Percentiles rank a stretch among this genome's conserved stretches.
Evolutionary conservation across 2,797 vertebrate species (phyloP).

Genomic region (Enoplosus armatus): DNA sequence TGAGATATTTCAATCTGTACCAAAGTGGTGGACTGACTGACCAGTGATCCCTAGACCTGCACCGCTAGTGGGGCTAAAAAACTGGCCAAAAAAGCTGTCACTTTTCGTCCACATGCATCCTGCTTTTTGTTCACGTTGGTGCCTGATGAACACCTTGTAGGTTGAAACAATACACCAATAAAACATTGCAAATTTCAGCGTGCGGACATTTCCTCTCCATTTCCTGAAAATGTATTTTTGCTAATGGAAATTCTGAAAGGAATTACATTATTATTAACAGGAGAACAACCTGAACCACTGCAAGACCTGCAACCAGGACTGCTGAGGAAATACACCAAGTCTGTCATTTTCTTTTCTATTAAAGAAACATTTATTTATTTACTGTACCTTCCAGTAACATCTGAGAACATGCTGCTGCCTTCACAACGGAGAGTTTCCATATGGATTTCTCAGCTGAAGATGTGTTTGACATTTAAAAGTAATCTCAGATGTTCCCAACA

Average conservation of each 20-base stretch:
- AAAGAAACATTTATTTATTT: not conserved
- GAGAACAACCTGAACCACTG: not conserved
- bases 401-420: not conserved
- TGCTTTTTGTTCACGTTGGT: not conserved
- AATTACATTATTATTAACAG: not conserved
- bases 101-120: too few species aligned
- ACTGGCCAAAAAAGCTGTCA: too few species aligned
- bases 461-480: slow-evolving; percentile 4
- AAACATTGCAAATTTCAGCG: not conserved
- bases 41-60: too few species aligned
- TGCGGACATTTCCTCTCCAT: too few species aligned
- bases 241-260: too few species aligned
- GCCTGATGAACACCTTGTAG: not conserved
- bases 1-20: too few species aligned
- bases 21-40: too few species aligned
- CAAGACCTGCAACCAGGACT: too few species aligned
- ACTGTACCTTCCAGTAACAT: not conserved
- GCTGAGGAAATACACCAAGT: not conserved
- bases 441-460: not conserved
- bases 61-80: too few species aligned
- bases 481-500: not conserved
- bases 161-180: not conserved
- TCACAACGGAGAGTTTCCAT: too few species aligned
- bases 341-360: not conserved
- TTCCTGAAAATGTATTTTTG: too few species aligned